These are phyloP conservation scores for Diarsia dahlii DNA, from an alignment of 2,888 invertebrate genomes.

Conservation along the genomic window DNA sequence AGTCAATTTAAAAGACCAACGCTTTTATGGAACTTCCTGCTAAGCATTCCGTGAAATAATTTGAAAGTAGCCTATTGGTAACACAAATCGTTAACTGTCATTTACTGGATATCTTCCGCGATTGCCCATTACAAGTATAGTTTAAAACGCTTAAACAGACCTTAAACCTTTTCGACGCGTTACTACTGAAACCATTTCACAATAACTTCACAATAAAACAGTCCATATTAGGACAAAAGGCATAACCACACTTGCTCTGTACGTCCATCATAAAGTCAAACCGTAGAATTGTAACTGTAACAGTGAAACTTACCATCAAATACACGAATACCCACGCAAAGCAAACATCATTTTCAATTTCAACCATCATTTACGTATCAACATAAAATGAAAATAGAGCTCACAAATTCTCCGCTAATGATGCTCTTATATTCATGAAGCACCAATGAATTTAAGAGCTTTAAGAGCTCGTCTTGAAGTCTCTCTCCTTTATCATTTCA, in stretches of 20 bases:
- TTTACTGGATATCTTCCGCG: too few relatives aligned
- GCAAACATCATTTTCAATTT: not conserved
- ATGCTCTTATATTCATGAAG: conserved; percentile 46
- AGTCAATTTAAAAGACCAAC: too few relatives aligned
- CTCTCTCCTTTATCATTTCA: conserved; percentile 26
- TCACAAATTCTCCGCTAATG: conserved; percentile 30
- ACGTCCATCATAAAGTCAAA: not conserved
- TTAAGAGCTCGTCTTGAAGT: conserved; percentile 4
- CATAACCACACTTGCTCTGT: not conserved
- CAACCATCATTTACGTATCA: not conserved
- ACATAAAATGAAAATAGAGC: conserved; percentile 17
- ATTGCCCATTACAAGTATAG: too few relatives aligned
- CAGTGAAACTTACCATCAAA: not conserved
- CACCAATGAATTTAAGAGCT: conserved; percentile 13
- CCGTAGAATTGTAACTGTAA: not conserved
- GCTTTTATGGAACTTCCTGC: not conserved
- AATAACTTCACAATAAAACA: too few relatives aligned
- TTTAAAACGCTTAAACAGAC: too few relatives aligned
- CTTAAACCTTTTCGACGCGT: too few relatives aligned
- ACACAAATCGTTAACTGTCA: not conserved
- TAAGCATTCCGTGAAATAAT: not conserved
- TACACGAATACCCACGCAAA: not conserved
- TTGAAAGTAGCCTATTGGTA: not conserved
- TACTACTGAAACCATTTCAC: too few relatives aligned
- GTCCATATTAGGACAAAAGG: not conserved